Percentiles rank a stretch among this genome's conserved stretches.
Evolutionary conservation across 2,113 vertebrate genomes (phyloP).

Genomic region (Saccopteryx leptura): DNA sequence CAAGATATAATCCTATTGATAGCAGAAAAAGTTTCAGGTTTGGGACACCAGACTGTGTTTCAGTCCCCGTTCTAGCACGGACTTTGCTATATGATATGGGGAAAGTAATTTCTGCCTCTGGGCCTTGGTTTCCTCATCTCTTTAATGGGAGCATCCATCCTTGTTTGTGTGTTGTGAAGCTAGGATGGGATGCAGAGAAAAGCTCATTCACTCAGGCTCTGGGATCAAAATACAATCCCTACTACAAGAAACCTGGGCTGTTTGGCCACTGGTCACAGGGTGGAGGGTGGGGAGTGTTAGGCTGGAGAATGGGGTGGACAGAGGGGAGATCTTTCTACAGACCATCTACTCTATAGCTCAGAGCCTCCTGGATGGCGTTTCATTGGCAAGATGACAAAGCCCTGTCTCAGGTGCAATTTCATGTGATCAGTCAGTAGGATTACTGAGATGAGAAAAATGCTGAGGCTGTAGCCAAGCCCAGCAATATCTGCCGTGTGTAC

Average conservation of each 20-base stretch:
- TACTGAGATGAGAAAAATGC: not conserved
- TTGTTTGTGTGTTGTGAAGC: not conserved
- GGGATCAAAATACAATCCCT: not conserved
- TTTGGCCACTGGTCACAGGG: not conserved
- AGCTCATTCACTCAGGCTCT: not conserved
- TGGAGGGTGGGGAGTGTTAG: too few species aligned
- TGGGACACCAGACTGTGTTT: not conserved
- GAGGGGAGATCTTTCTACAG: not conserved
- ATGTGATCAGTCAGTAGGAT: not conserved
- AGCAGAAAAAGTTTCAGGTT: not conserved
- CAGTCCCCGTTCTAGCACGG: not conserved
- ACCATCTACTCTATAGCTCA: not conserved
- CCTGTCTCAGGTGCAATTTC: too few species aligned
- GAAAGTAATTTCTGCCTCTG: not conserved
- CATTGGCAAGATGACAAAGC: too few species aligned
- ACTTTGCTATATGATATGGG: not conserved
- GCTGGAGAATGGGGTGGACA: not conserved
- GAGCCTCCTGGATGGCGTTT: not conserved
- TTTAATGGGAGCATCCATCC: not conserved
- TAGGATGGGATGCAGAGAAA: not conserved
- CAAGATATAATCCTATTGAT: not conserved
- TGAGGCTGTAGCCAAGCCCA: not conserved
- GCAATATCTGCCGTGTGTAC: not conserved
- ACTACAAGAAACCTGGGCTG: not conserved
- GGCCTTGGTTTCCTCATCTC: slow-evolving; percentile 33